Base-by-base conservation (phyloP, 2,888 invertebrate genomes). In the Silvanus unidentatus region DNA sequence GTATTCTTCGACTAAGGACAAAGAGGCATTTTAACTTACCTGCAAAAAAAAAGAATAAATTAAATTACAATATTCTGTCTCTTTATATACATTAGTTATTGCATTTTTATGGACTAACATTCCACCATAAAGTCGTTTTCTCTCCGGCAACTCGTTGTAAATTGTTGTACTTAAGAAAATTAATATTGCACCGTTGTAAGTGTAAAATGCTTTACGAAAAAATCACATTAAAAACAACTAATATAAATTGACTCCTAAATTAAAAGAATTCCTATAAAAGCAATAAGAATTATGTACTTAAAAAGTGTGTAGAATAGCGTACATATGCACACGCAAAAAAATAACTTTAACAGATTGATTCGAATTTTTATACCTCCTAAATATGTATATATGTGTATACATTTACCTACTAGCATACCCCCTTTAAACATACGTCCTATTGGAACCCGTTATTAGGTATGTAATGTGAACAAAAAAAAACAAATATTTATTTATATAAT, bases 61-160 rank as follows among this genome's bases (percentile, higher is more conserved):
- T 60, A 60, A 62, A 60, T 59, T 59, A 59, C 56, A 52, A 57
- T 57, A 54, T 60, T 56, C 57, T 50, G 53, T 40, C 53, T 57
- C 55, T 60, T 61, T 59, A 55, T 59, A 58, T 53, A 54, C 54
- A 56, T 60, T 60, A 60, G 60, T 64, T 63, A 60, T 58, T 60
- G 60, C 58, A 57, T 59, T 63, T 63, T 64, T 64, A 63, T 63
- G 55, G 59, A 54, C 14, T 58, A 57, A 55, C 60, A 63, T 63
- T 63, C 62, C 60, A 49, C 22, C 22, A 5, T 48, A 39, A 49
- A 55, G 53, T 52, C 52, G 53, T 58, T 59, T 50, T 55, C 52
- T 49, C 40, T 47, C 46, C 27, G 54, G 47, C 51, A 45, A 43
- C 53, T 45, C 53, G 55, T 53, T 59, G 58, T 61, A 63, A 61